A percentile compares a stretch with the other conserved stretches of the same genome.
Conservation (phyloP, 2,113 vertebrate genomes). For the Bettongia penicillata region DNA sequence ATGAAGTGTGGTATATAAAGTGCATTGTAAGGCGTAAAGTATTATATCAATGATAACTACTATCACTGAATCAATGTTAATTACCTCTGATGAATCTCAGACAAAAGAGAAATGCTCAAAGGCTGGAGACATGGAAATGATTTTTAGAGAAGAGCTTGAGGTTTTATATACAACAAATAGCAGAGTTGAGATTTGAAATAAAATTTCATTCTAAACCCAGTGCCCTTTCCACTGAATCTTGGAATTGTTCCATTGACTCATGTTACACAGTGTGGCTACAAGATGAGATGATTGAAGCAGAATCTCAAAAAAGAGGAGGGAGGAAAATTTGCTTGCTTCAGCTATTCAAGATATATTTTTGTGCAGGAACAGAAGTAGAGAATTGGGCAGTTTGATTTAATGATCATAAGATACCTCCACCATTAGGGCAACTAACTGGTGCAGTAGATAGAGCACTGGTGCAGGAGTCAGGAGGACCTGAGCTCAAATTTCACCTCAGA, state of each 20-base stretch:
- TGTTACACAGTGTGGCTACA: background rate
- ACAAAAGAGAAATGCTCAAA: background rate
- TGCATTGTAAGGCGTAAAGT: no score
- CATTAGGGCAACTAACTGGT: background rate
- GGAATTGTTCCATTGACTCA: background rate
- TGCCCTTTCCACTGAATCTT: background rate
- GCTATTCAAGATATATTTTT: background rate
- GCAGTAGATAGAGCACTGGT: no score
- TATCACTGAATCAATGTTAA: background rate
- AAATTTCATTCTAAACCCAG: background rate
- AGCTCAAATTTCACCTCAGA: no score
- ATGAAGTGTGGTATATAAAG: no score
- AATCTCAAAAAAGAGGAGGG: background rate
- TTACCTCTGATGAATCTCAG: background rate
- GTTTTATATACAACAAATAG: background rate
- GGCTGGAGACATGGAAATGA: background rate
- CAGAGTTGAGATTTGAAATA: background rate
- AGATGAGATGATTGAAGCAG: background rate
- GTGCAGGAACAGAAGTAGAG: background rate
- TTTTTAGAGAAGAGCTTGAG: background rate
- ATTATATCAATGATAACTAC: background rate
- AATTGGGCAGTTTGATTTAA: background rate
- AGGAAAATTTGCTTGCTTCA: background rate
- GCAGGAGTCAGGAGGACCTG: no score
- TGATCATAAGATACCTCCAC: constrained; percentile 3